These are phyloP conservation scores for Nyctalus aviator DNA, from an alignment of 2,797 vertebrate species.

Conservation along the genomic window DNA sequence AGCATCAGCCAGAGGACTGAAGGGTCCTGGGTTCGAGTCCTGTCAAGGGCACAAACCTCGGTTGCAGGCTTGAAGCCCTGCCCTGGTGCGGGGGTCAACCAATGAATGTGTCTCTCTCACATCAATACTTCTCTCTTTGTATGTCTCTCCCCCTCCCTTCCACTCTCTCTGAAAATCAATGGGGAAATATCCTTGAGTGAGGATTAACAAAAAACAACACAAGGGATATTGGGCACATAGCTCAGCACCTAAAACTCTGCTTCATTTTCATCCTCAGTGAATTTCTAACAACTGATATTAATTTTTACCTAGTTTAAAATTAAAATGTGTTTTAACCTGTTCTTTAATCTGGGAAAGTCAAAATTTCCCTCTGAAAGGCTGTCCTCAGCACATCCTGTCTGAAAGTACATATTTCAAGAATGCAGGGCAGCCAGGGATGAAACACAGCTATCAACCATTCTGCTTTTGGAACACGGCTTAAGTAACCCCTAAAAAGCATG, in stretches of 20 bases:
- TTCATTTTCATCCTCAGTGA: constrained; percentile 49
- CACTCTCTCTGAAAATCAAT: too few species aligned
- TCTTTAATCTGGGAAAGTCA: constrained; percentile 63
- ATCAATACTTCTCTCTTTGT: too few species aligned
- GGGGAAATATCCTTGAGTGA: too few species aligned
- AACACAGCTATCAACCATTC: constrained; percentile 37
- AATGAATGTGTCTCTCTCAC: too few species aligned
- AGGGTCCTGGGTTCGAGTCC: too few species aligned
- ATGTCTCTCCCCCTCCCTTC: too few species aligned
- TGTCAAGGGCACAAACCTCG: too few species aligned
- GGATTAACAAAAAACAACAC: too few species aligned
- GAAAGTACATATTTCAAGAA: constrained; percentile 25
- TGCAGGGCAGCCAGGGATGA: neutral
- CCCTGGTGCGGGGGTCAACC: too few species aligned
- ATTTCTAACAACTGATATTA: constrained; percentile 43
- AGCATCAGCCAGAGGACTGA: too few species aligned
- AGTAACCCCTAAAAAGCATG: constrained; percentile 49
- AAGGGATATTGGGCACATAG: neutral
- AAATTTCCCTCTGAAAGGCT: constrained; percentile 30
- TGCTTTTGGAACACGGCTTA: constrained; percentile 30
- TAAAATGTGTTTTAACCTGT: constrained; percentile 19
- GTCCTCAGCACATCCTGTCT: constrained; percentile 1
- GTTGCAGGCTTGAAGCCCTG: too few species aligned
- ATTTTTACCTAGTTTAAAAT: constrained; percentile 71
- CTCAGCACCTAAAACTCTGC: constrained; percentile 33